Percentiles rank a stretch among this genome's conserved stretches.
These are phyloP conservation scores for Lithobius niger DNA, from an alignment of 1,140 invertebrate species.

Conservation along the genomic window DNA sequence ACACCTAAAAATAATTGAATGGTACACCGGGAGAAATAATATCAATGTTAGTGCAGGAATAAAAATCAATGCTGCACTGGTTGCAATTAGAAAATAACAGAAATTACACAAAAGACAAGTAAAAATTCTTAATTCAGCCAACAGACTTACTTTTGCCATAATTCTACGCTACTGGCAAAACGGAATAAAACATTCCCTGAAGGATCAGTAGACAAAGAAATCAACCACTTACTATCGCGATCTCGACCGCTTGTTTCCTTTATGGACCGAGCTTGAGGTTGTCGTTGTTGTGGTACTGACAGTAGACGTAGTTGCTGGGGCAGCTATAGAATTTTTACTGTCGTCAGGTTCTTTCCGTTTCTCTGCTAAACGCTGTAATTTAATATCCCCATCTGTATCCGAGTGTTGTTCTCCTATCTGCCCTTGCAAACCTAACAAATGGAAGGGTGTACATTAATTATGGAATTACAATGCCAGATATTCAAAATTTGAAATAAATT, in stretches of 20 bases:
- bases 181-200: too few species aligned
- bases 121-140: too few species aligned
- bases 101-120: too few species aligned
- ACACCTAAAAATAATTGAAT: too few species aligned
- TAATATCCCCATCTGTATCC: slow-evolving; percentile 12
- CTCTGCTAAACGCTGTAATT: slow-evolving; percentile 10
- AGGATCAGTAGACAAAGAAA: too few species aligned
- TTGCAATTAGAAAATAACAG: too few species aligned
- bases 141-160: too few species aligned
- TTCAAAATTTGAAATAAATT: too few species aligned
- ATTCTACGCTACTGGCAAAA: too few species aligned
- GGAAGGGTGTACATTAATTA: neutral
- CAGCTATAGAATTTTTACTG: slow-evolving; percentile 21
- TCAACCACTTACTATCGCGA: slow-evolving; percentile 60
- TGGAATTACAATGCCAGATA: neutral
- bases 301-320: slow-evolving; percentile 37
- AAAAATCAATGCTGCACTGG: too few species aligned
- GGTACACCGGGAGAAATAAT: too few species aligned
- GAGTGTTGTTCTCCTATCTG: slow-evolving; percentile 7
- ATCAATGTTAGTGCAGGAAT: too few species aligned
- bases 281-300: slow-evolving; percentile 32
- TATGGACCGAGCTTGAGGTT: slow-evolving; percentile 38
- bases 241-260: slow-evolving; percentile 52
- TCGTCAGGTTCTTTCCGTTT: slow-evolving; percentile 17
- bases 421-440: neutral